phyloP scores from a whole-genome alignment of 2,797 vertebrate species.

The Threskiornis aethiopicus region DNA sequence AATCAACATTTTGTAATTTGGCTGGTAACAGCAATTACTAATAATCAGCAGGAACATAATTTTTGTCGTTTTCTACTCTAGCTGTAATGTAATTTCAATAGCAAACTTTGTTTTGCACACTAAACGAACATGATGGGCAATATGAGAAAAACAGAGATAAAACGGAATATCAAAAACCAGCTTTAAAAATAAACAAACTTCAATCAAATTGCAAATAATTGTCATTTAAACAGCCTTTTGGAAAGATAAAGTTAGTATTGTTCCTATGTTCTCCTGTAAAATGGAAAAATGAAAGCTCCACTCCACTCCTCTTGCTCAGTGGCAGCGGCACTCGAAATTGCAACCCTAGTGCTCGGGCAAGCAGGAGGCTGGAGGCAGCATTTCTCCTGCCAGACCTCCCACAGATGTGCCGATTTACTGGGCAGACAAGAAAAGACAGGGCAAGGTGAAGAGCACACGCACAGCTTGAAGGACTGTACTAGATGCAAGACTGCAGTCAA shows the following conservation, averaged over 20 bases:
- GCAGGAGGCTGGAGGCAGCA: background rate
- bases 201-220: background rate
- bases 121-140: background rate
- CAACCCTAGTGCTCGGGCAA: background rate
- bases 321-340: background rate
- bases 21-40: slow-evolving; percentile 34
- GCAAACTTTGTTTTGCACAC: background rate
- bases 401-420: accelerated
- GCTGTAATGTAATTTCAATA: background rate
- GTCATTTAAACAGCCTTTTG: background rate
- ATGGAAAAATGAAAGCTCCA: background rate
- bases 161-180: background rate
- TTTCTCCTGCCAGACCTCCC: background rate
- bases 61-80: slow-evolving; percentile 11
- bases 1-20: slow-evolving; percentile 46
- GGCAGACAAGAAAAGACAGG: accelerated
- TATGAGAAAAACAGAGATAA: background rate
- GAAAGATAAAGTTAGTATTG: background rate
- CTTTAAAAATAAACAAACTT: background rate
- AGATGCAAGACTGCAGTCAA: background rate
- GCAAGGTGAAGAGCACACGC: background rate
- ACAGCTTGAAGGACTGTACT: background rate
- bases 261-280: background rate
- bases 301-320: background rate
- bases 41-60: slow-evolving; percentile 32